Evolutionary conservation across 2,797 vertebrate genomes (phyloP).

Genomic region (Rhadinocentrus ornatus): DNA sequence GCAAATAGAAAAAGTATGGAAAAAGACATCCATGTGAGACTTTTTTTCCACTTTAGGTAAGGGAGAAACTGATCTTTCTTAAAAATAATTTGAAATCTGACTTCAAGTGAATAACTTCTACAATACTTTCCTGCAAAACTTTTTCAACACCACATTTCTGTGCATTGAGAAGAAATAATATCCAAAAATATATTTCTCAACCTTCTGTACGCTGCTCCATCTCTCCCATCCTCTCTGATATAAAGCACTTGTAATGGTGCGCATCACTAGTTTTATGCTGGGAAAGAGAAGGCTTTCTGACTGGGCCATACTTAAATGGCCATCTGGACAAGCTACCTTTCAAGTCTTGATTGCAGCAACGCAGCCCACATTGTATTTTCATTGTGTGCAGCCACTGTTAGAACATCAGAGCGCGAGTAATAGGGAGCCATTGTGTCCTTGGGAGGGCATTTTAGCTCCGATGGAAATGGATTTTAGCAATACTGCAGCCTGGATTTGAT

Average conservation of each 20-base stretch:
- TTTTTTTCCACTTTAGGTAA: conserved; percentile 43
- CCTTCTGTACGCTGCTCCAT: conserved; percentile 6
- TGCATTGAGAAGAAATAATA: neutral
- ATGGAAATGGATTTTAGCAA: conserved; percentile 68
- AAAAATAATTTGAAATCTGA: conserved; percentile 58
- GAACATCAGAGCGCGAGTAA: conserved; percentile 66
- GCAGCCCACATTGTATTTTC: conserved; percentile 64
- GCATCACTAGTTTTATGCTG: conserved; percentile 25
- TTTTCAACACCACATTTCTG: conserved; percentile 29
- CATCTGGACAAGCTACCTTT: conserved; percentile 63
- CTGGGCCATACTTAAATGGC: conserved; percentile 61
- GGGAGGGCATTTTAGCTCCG: conserved; percentile 68
- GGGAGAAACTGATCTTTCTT: conserved; percentile 59
- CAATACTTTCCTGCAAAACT: conserved; percentile 43
- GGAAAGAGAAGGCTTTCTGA: conserved; percentile 54
- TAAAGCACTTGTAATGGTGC: conserved; percentile 42
- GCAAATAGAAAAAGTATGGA: conserved; percentile 80
- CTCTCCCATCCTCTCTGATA: conserved; percentile 12
- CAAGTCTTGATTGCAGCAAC: conserved; percentile 67
- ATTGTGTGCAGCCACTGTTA: conserved; percentile 69
- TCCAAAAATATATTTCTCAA: neutral
- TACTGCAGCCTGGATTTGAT: conserved; percentile 44
- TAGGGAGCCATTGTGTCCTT: conserved; percentile 74
- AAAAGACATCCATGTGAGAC: conserved; percentile 68
- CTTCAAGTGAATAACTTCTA: conserved; percentile 46